phyloP scores from a whole-genome alignment of 2,888 invertebrate species.

The Lingula anatina region DNA sequence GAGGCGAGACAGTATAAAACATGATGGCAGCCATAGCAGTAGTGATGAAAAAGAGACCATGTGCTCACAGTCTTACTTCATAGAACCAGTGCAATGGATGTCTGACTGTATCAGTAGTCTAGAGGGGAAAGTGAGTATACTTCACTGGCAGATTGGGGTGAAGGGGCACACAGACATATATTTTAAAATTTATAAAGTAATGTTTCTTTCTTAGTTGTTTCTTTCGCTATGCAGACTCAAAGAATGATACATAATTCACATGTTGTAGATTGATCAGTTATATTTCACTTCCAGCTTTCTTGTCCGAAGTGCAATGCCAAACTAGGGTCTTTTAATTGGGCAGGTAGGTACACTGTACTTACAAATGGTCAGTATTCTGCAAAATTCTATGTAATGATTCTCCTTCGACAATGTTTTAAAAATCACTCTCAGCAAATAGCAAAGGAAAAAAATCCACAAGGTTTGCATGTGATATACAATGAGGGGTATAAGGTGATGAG shows the following conservation, averaged over 20 bases:
- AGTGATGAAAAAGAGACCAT: not conserved
- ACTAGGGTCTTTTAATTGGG: constrained; percentile 87
- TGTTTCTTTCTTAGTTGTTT: too few relatives aligned
- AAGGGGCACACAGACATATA: too few relatives aligned
- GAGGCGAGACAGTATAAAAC: constrained; percentile 20
- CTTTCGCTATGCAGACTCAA: too few relatives aligned
- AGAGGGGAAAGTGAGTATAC: constrained; percentile 70
- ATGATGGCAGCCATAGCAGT: not conserved
- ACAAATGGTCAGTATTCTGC: not conserved
- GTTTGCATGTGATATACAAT: too few relatives aligned
- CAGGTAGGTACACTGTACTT: constrained; percentile 57
- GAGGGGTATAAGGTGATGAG: too few relatives aligned
- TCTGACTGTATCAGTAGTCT: constrained; percentile 63
- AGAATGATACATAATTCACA: not conserved
- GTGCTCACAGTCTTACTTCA: constrained; percentile 74
- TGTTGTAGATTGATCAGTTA: not conserved
- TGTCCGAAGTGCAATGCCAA: constrained; percentile 79
- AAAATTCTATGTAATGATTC: not conserved
- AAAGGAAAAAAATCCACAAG: too few relatives aligned
- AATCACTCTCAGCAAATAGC: too few relatives aligned
- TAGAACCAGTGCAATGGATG: constrained; percentile 91
- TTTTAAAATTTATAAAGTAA: too few relatives aligned
- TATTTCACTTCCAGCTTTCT: constrained; percentile 47
- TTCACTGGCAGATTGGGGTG: too few relatives aligned
- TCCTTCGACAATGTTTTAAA: too few relatives aligned